phyloP scores from a whole-genome alignment of 1,140 invertebrate genomes.

The Mactra quadrangularis region DNA sequence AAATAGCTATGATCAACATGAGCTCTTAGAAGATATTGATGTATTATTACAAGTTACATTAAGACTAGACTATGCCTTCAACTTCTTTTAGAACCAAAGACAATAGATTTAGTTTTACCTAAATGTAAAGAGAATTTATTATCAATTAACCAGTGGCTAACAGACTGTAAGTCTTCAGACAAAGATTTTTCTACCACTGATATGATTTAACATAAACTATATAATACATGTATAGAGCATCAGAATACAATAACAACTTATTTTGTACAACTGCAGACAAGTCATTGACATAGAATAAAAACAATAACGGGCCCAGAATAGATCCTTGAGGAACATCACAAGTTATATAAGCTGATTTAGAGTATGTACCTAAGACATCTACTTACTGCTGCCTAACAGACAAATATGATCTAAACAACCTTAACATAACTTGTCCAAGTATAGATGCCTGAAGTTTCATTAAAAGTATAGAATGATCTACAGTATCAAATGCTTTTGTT shows the following conservation, averaged over 20 bases:
- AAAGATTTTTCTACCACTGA: background rate
- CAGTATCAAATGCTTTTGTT: too few species aligned
- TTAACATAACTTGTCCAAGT: background rate
- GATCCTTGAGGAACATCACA: conserved; percentile 39
- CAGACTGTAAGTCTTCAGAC: conserved; percentile 4
- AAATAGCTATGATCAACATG: too few species aligned
- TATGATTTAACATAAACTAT: background rate
- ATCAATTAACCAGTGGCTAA: conserved; percentile 16
- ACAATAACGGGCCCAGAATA: conserved; percentile 22
- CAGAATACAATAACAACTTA: conserved; percentile 36
- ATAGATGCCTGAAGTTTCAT: conserved; percentile 38
- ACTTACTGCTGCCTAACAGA: conserved; percentile 24
- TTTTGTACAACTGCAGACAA: conserved; percentile 22
- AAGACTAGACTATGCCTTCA: background rate
- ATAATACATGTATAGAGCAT: conserved; percentile 31
- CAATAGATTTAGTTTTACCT: conserved; percentile 28
- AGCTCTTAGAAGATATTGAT: background rate
- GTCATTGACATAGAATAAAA: conserved; percentile 42
- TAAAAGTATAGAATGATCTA: conserved; percentile 16
- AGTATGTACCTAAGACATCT: conserved; percentile 25
- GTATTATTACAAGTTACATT: background rate
- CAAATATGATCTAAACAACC: conserved; percentile 34
- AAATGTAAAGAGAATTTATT: conserved; percentile 38
- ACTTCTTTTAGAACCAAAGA: conserved; percentile 16
- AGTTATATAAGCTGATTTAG: background rate